Evolutionary conservation across 2,113 vertebrate species (phyloP), one percentile per base, ranked within the genome.

Genomic region (Cynopterus brachyotis): DNA sequence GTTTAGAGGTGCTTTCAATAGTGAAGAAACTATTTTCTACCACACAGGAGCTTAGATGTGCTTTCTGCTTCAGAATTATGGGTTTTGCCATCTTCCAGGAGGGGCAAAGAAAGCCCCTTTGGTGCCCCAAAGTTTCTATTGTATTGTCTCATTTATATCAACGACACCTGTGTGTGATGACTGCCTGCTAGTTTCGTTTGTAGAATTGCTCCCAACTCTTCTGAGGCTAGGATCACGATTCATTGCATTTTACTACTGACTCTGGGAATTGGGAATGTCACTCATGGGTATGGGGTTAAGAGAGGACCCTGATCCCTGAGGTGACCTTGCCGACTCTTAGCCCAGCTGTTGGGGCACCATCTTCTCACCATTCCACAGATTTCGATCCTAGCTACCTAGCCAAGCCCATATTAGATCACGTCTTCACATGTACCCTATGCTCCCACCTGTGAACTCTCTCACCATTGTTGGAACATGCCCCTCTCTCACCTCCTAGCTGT

Each of bases 71-170:
- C 6, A 4, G 47, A 90, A 59, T 47, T n/a, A 2, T 4, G 11
- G 19, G n/a, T 22, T 42, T 78, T 45, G 10, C 19, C 20, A 16
- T 62, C 22, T 87, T 42, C 50, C 28, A 19, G 7, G 37, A 81
- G 47, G 47, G 2, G 19, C 4, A 1, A 81, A 5, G 28, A 32
- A 55, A 64, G 55, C 12, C 9, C 30, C 1, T 13, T 9, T 5
- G 12, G 13, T 12, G 47, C 3, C 64, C 10, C 47, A 32, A 0
- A 24, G 12, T 47, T 55, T 73, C 28, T 75, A 2, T 0, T 16
- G 13, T 13, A 4, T 57, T 20, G 1, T 0, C 10, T 37, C 30
- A 5, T 13, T 12, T 8, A 37, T 5, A 59, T n/a, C 53, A 42
- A 37, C 32, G 22, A 50, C 19, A 2, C 15, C 40, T 50, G 13